Conservation (phyloP, 2,113 vertebrate species). For the Stigmatopora nigra region DNA sequence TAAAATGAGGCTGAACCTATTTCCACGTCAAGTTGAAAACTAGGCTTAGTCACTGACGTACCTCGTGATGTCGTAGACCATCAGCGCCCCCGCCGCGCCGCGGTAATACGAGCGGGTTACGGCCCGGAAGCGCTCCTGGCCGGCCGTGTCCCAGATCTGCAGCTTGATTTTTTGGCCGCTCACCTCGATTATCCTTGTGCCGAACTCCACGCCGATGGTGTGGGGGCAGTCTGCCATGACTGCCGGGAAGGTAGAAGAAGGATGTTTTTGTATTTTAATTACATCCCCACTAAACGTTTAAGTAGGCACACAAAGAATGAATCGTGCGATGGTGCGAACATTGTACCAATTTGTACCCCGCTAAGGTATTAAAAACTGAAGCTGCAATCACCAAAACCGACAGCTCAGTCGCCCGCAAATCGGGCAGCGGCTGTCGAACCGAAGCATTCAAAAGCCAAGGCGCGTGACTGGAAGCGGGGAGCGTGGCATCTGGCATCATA, state of each 20-base stretch:
- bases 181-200: conserved; percentile 98
- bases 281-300: too few species aligned
- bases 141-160: conserved; percentile 99
- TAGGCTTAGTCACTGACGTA: conserved; percentile 27
- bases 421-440: not conserved
- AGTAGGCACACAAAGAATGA: too few species aligned
- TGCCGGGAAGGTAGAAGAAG: conserved; percentile 43
- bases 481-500: conserved; percentile 55
- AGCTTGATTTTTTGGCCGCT: conserved; percentile 99
- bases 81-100: conserved; percentile 93
- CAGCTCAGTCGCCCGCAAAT: not conserved
- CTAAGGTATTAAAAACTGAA: too few species aligned
- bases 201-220: conserved; percentile 98
- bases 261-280: not conserved
- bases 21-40: too few species aligned
- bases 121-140: conserved; percentile 95
- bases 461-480: conserved; percentile 36
- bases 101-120: conserved; percentile 98
- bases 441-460: conserved; percentile 8
- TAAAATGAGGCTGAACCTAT: too few species aligned
- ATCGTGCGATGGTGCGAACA: too few species aligned
- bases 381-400: too few species aligned
- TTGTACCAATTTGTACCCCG: too few species aligned
- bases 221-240: conserved; percentile 99
- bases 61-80: conserved; percentile 99